Evolutionary conservation across 2,797 vertebrate species (phyloP), one percentile per base, ranked within the genome.

Genomic region (Mastacembelus armatus): DNA sequence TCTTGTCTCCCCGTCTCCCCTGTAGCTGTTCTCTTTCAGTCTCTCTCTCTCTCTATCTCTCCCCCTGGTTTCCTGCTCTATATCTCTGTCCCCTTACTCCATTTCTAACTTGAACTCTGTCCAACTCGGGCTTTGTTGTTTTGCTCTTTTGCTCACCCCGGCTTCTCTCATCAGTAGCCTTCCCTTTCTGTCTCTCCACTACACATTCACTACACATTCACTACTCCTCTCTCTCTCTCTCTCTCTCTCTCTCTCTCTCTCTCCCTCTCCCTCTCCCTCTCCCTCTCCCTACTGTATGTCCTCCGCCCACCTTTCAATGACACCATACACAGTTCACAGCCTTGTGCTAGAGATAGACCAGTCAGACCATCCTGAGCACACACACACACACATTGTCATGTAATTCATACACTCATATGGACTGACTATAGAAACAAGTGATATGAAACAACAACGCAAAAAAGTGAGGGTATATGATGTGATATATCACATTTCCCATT

Each of bases 21-120:
- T 90, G 91, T 93, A 94, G 94, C 92, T 92, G 91, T 80, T 81
- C 69, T 4, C 51, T 64, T 51, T 32, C 54, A 33, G 60, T 38
- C 44, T 19, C 52, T 32, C 49, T 22, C 42, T 38, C 19, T 9
- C 29, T 29, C 33, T 43, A 51, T 47, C 43, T 21, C 64, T 50
- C 30, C 26, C 16, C 24, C 32, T 29, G 19, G 0, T 26, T 35
- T 19, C 15, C 36, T 45, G 27, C 38, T 10, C 52, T 63, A 4
- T 24, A 14, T 48, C 51, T 58, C 50, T 29, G 43, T 44, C 26
- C 5, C 16, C 57, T 33, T 5, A 26, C 60, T 78, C 27, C 44
- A 73, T 77, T 60, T 65, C 61, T 58, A 16, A 50, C 60, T 66
- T 55, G 9, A 49, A 50, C 65, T 36, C 62, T 38, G 47, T 60